Conservation (phyloP, 2,888 invertebrate species). For the Nomada fucata region DNA sequence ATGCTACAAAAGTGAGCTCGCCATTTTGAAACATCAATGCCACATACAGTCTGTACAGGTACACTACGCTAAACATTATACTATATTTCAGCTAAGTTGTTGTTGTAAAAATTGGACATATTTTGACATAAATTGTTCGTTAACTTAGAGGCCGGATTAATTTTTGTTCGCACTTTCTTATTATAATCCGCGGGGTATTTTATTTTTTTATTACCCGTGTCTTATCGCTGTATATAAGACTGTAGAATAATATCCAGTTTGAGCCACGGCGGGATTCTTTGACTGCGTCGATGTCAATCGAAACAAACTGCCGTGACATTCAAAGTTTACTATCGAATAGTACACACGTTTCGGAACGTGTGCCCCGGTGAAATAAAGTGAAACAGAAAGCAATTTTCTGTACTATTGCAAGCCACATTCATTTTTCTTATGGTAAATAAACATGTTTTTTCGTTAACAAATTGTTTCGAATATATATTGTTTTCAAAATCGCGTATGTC, state of each 20-base stretch:
- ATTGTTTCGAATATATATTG: conserved; percentile 36
- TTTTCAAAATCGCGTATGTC: conserved; percentile 49
- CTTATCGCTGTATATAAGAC: background rate
- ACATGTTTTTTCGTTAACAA: background rate
- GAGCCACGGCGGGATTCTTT: conserved; percentile 27
- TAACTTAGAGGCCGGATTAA: background rate
- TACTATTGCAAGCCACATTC: background rate
- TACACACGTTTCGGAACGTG: conserved; percentile 6
- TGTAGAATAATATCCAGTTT: background rate
- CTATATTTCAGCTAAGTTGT: conserved; percentile 30
- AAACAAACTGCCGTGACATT: conserved; percentile 41
- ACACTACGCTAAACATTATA: background rate
- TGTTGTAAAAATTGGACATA: background rate
- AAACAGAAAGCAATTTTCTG: background rate
- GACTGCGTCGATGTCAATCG: conserved; percentile 31
- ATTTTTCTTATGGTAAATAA: conserved; percentile 47
- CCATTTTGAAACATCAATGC: conserved; percentile 36
- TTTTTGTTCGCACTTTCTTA: background rate
- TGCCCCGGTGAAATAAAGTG: background rate
- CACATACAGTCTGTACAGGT: background rate
- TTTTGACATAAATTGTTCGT: conserved; percentile 4
- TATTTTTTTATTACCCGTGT: background rate
- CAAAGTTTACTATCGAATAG: conserved; percentile 30
- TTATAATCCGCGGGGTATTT: background rate
- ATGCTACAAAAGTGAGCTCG: background rate